Evolutionary conservation across 2,888 invertebrate genomes (phyloP), one percentile per base, ranked within the genome.

Genomic region (Ichneumoninae sp.): DNA sequence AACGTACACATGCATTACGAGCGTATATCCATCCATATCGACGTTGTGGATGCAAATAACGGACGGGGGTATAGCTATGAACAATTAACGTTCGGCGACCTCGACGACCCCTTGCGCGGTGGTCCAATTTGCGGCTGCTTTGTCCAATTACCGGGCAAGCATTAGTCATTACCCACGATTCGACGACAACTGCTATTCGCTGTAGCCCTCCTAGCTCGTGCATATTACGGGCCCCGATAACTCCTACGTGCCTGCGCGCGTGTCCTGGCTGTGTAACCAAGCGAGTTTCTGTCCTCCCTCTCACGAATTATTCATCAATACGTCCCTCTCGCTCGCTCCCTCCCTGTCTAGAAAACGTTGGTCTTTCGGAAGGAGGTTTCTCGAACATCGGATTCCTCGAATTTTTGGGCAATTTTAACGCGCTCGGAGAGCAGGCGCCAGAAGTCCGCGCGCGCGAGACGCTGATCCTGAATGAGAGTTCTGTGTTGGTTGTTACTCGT

Each of bases 51-150:
- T 84, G 82, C 84, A 84, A 84, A 83, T 83, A 76, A 82, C 75
- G 57, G 72, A 62, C 60, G 47, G 57, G 26, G 54, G 52, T 79
- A 80, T 86, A 89, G 87, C 74, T 85, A 91, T 88, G 91, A 47
- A 92, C 91, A 92, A 88, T 93, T 92, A 91, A 90, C 90, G 89
- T 90, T 90, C 90, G 89, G 88, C 88, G 91, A 92, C 90, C 91
- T 90, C 89, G 89, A 82, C 87, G 90, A 90, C 90, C 90, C 89
- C 91, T 88, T 84, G 82, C 90, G 89, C 91, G 93, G 93, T 93
- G 93, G 93, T 93, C 93, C 93, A 93, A 93, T 93, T 93, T 93
- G 93, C 93, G 93, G 93, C 89, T 82, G 89, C 92, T 93, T 93
- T 93, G 93, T 92, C 89, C 93, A 93, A 93, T 93, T 93, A 93